phyloP scores from a whole-genome alignment of 2,888 invertebrate species.

The Frankliniella intonsa region DNA sequence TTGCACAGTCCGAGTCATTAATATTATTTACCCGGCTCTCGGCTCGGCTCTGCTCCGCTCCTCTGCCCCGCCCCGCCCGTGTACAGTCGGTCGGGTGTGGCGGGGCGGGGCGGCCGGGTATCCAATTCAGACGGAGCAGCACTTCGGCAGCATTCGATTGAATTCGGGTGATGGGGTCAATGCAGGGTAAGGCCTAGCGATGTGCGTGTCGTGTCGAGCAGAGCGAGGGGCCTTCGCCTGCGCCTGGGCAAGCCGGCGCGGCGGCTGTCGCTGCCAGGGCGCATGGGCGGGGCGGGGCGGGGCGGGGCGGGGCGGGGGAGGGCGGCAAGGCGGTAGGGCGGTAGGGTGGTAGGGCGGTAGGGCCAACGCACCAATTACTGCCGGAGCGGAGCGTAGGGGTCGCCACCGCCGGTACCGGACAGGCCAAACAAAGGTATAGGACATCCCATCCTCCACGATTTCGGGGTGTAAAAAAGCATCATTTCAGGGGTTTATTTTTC shows the following conservation, averaged over 20 bases:
- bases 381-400: too few relatives aligned
- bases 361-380: too few relatives aligned
- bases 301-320: background rate
- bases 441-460: too few relatives aligned
- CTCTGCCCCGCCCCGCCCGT: background rate
- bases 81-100: background rate
- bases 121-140: background rate
- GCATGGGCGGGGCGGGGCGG: background rate
- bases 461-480: too few relatives aligned
- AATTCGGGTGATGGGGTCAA: constrained; percentile 13
- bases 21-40: background rate
- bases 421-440: too few relatives aligned
- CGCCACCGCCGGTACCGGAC: too few relatives aligned
- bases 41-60: background rate
- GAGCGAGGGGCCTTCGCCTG: background rate
- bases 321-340: too few relatives aligned
- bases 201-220: background rate
- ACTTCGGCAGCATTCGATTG: background rate
- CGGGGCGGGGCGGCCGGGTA: background rate
- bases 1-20: background rate
- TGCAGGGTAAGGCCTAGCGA: background rate
- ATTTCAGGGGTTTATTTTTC: too few relatives aligned
- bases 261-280: background rate
- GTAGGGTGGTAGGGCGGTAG: too few relatives aligned
- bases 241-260: background rate